phyloP scores from a whole-genome alignment of 2,113 vertebrate genomes.

The Lontra canadensis region DNA sequence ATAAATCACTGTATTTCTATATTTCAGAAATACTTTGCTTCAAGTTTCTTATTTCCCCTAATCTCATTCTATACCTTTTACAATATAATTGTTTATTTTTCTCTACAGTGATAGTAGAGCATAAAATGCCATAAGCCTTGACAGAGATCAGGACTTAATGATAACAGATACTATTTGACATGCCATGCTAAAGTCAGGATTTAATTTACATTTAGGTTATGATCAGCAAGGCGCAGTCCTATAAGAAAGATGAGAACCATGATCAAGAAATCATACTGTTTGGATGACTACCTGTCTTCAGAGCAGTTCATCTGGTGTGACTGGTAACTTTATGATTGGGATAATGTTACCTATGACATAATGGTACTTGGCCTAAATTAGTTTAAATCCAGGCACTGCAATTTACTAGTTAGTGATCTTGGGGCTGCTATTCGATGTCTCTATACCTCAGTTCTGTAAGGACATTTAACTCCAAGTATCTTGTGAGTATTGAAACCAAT shows the following conservation, averaged over 20 bases:
- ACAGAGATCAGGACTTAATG: background rate
- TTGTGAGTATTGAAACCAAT: background rate
- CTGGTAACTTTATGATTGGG: background rate
- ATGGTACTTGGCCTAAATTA: background rate
- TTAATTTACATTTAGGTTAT: background rate
- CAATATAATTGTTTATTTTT: background rate
- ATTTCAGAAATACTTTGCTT: background rate
- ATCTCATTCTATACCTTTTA: background rate
- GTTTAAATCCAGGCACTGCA: background rate
- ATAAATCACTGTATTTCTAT: background rate
- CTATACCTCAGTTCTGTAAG: background rate
- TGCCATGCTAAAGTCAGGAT: background rate
- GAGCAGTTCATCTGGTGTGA: background rate
- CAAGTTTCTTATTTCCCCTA: background rate
- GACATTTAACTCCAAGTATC: background rate
- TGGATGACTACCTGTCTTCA: background rate
- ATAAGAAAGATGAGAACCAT: background rate
- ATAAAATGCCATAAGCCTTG: background rate
- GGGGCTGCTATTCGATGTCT: background rate
- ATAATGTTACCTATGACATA: background rate
- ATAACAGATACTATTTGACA: background rate
- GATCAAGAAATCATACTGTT: background rate
- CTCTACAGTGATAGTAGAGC: background rate
- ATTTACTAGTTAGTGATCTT: background rate
- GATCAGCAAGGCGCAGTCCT: background rate